These are phyloP conservation scores for Catostomus latipinnis DNA, from an alignment of 2,797 vertebrate species.

Conservation along the genomic window DNA sequence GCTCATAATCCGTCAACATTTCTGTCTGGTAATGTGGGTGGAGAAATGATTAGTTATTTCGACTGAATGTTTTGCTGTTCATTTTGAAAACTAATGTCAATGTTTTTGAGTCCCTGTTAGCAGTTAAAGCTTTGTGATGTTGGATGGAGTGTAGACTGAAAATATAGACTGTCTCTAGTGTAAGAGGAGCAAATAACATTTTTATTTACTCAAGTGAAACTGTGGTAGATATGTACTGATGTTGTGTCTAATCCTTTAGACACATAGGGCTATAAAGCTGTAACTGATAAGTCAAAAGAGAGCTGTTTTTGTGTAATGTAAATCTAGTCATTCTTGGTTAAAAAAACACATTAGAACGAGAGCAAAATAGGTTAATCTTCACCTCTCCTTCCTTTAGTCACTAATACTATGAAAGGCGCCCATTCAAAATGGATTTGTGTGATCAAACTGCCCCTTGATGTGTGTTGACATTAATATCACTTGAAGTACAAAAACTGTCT, in stretches of 20 bases:
- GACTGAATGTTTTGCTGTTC: background rate
- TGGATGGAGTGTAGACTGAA: background rate
- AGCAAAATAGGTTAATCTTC: constrained; percentile 28
- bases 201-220: background rate
- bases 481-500: background rate
- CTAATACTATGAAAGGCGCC: constrained; percentile 14
- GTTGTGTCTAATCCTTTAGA: background rate
- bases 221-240: background rate
- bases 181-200: background rate
- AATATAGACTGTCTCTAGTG: background rate
- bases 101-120: background rate
- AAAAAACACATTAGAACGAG: background rate
- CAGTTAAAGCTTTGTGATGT: background rate
- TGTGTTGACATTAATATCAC: constrained; percentile 19
- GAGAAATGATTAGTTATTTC: background rate
- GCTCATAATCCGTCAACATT: background rate
- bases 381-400: constrained; percentile 17
- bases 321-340: background rate
- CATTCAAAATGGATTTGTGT: constrained; percentile 14
- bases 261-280: background rate
- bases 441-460: constrained; percentile 24
- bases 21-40: constrained; percentile 3
- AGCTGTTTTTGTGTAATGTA: background rate
- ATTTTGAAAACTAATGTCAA: background rate
- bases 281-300: background rate